phyloP scores from a whole-genome alignment of 2,888 invertebrate species.

The Metalampra italica region DNA sequence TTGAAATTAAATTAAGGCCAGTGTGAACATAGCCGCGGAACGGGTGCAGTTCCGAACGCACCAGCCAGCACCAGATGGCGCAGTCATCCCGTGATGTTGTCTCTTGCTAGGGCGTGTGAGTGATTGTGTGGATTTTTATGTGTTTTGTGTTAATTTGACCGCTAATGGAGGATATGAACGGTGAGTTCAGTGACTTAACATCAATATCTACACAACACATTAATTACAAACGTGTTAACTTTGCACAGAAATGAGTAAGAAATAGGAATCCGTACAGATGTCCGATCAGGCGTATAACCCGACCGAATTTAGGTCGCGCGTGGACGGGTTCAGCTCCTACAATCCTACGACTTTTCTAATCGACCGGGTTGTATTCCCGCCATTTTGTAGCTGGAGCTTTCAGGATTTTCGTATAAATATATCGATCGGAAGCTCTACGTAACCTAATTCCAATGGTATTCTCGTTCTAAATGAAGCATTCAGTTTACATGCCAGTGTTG shows the following conservation, averaged over 20 bases:
- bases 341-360: conserved; percentile 39
- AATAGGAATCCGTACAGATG: conserved; percentile 68
- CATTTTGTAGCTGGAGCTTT: conserved; percentile 69
- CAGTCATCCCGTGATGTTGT: conserved; percentile 75
- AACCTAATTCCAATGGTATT: conserved; percentile 54
- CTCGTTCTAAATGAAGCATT: conserved; percentile 28
- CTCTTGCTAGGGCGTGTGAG: conserved; percentile 74
- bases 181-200: conserved; percentile 53
- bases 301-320: conserved; percentile 56
- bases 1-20: conserved; percentile 51
- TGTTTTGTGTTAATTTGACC: conserved; percentile 72
- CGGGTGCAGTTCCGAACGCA: conserved; percentile 37
- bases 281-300: conserved; percentile 63
- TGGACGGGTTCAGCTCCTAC: conserved; percentile 38
- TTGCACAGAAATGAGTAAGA: conserved; percentile 54
- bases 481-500: conserved; percentile 19
- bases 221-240: conserved; percentile 37
- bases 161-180: conserved; percentile 60
- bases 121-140: conserved; percentile 72
- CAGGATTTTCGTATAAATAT: conserved; percentile 49
- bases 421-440: conserved; percentile 67
- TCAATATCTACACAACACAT: conserved; percentile 19
- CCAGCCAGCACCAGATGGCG: conserved; percentile 74
- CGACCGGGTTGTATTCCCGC: conserved; percentile 54
- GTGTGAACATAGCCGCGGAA: conserved; percentile 56